A percentile compares a stretch with the other conserved stretches of the same genome.
These are phyloP conservation scores for Drosophila pandora DNA, from an alignment of 1,140 invertebrate species.

Conservation along the genomic window DNA sequence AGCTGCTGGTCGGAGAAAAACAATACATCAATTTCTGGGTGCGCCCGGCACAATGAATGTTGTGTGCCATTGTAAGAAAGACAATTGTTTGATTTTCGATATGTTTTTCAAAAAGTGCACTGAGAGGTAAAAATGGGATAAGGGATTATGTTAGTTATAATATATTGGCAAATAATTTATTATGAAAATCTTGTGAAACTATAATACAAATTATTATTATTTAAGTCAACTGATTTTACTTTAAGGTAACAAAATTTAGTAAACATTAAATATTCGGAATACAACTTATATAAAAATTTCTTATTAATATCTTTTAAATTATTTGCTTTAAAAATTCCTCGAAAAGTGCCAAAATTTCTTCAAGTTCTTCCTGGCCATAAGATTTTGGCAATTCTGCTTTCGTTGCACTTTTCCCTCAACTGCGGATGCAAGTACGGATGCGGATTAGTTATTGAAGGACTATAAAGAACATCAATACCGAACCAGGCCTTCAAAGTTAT, in stretches of 20 bases:
- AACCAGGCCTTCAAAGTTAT: constrained; percentile 36
- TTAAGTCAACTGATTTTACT: no score
- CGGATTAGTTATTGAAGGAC: constrained; percentile 56
- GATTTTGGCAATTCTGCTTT: constrained; percentile 44
- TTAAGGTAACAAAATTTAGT: no score
- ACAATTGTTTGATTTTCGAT: constrained; percentile 81
- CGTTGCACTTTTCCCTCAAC: constrained; percentile 61
- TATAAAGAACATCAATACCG: constrained; percentile 74
- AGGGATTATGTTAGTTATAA: background rate
- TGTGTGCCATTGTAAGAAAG: constrained; percentile 60
- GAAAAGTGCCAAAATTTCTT: background rate
- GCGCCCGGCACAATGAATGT: constrained; percentile 57
- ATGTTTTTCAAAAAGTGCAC: constrained; percentile 40
- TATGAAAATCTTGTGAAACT: no score
- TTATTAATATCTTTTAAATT: background rate
- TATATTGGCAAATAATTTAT: background rate
- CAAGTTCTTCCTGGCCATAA: background rate
- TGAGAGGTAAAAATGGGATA: background rate
- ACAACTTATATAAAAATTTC: no score
- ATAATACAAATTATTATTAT: no score
- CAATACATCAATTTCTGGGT: constrained; percentile 63
- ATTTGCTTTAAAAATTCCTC: background rate
- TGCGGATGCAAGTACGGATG: constrained; percentile 30
- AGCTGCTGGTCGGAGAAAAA: constrained; percentile 22
- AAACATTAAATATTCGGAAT: no score